Evolutionary conservation across 92 coral and sea anemone species (phyloP).

Genomic region (Actinernus sp.): DNA sequence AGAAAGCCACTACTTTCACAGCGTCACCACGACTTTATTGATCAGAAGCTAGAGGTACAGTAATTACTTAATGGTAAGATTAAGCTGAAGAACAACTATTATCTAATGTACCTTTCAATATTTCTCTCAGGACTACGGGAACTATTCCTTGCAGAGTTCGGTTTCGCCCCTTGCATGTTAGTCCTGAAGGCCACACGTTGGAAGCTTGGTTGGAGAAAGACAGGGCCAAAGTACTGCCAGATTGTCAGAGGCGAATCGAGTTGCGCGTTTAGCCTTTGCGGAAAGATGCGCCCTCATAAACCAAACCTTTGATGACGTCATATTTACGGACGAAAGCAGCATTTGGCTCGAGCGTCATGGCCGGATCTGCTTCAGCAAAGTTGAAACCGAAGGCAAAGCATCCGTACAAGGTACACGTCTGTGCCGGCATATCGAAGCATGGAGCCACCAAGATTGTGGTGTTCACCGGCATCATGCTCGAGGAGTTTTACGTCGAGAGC

Average conservation of each 20-base stretch:
- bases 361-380: too few species aligned
- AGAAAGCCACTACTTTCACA: too few species aligned
- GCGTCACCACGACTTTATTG: too few species aligned
- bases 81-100: too few species aligned
- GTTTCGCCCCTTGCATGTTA: not conserved
- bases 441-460: constrained; percentile 45
- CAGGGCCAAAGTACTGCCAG: constrained; percentile 54
- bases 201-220: constrained; percentile 56
- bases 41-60: too few species aligned
- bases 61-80: too few species aligned
- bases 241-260: constrained; percentile 34
- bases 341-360: constrained; percentile 51
- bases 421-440: too few species aligned
- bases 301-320: constrained; percentile 46
- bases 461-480: constrained; percentile 49
- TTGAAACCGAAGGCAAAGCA: too few species aligned
- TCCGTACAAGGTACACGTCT: too few species aligned
- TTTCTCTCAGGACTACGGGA: constrained; percentile 2
- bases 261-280: constrained; percentile 37
- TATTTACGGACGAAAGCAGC: constrained; percentile 61
- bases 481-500: too few species aligned
- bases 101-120: too few species aligned
- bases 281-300: constrained; percentile 13
- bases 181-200: constrained; percentile 30
- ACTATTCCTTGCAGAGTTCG: constrained; percentile 3